A percentile compares a stretch with the other conserved stretches of the same genome.
Conservation (phyloP, 2,888 invertebrate genomes). For the Cataglyphis cursor region DNA sequence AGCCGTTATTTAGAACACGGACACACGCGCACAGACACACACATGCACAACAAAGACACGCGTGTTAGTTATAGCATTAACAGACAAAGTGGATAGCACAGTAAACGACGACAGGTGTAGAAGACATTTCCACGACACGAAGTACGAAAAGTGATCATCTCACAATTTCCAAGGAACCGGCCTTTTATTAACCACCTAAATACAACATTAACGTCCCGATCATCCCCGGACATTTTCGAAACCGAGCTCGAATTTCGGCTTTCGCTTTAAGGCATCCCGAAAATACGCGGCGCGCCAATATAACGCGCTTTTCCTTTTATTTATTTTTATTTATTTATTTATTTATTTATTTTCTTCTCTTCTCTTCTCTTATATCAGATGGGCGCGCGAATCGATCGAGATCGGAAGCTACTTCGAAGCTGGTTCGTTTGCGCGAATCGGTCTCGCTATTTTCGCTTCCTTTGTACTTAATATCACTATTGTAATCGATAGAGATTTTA, state of each 20-base stretch:
- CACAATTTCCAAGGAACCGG: slow-evolving; percentile 50
- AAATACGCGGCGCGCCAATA: slow-evolving; percentile 29
- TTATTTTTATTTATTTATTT: slow-evolving; percentile 21
- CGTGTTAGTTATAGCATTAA: slow-evolving; percentile 42
- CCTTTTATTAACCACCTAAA: slow-evolving; percentile 37
- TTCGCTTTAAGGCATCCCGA: slow-evolving; percentile 52
- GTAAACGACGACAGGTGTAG: slow-evolving; percentile 66
- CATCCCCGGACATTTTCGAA: slow-evolving; percentile 28
- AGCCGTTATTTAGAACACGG: background rate
- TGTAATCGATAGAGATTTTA: slow-evolving; percentile 53
- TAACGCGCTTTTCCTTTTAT: slow-evolving; percentile 9
- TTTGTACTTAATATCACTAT: slow-evolving; percentile 72
- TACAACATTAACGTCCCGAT: slow-evolving; percentile 38
- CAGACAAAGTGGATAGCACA: slow-evolving; percentile 68
- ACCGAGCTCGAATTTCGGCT: slow-evolving; percentile 43
- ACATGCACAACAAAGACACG: slow-evolving; percentile 36
- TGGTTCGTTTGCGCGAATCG: slow-evolving; percentile 41
- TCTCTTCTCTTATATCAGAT: background rate
- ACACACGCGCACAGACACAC: background rate
- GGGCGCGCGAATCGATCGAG: slow-evolving; percentile 48
- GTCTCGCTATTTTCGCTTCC: slow-evolving; percentile 9
- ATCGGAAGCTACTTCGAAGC: slow-evolving; percentile 31
- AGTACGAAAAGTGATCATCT: slow-evolving; percentile 60
- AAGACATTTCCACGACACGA: slow-evolving; percentile 58
- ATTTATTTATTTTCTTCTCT: background rate